A percentile compares a stretch with the other conserved stretches of the same genome.
Evolutionary conservation across 2,888 invertebrate species (phyloP).

Genomic region (Atethmia centrago): DNA sequence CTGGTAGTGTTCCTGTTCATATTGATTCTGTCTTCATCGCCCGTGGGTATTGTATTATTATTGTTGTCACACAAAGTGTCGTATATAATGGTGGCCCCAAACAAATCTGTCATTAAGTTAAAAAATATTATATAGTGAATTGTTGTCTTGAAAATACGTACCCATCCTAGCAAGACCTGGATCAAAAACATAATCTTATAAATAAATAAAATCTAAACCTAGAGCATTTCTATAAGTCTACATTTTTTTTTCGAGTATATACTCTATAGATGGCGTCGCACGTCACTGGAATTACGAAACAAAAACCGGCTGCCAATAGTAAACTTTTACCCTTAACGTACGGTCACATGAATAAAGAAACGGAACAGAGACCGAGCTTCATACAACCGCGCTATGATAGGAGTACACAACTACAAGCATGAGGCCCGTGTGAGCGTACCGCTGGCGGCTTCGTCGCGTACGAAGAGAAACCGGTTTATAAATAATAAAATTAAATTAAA

Average conservation of each 20-base stretch:
- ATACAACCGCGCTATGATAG: no score
- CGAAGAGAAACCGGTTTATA: no score
- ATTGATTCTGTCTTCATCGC: slow-evolving; percentile 30
- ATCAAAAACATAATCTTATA: slow-evolving; percentile 58
- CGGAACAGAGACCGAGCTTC: no score
- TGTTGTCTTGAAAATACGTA: slow-evolving; percentile 66
- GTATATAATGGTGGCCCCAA: slow-evolving; percentile 36
- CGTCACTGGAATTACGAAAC: background rate
- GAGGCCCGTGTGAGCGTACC: no score
- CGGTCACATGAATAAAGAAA: no score
- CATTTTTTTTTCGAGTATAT: no score
- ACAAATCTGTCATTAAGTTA: slow-evolving; percentile 56
- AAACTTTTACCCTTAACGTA: background rate
- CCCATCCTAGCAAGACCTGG: slow-evolving; percentile 82
- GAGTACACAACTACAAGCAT: no score
- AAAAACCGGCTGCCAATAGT: background rate
- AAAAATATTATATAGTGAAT: background rate
- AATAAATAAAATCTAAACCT: slow-evolving; percentile 1
- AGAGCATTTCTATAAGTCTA: no score
- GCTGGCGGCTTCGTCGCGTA: no score
- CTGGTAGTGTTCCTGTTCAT: slow-evolving; percentile 24
- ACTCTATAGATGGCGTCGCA: background rate
- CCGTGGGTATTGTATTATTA: background rate
- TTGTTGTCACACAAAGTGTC: slow-evolving; percentile 48
- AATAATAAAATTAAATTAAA: no score